Percentiles rank a stretch among this genome's conserved stretches.
These are phyloP conservation scores for Pollimyrus isidori DNA, from an alignment of 2,113 vertebrate genomes.

Conservation along the genomic window DNA sequence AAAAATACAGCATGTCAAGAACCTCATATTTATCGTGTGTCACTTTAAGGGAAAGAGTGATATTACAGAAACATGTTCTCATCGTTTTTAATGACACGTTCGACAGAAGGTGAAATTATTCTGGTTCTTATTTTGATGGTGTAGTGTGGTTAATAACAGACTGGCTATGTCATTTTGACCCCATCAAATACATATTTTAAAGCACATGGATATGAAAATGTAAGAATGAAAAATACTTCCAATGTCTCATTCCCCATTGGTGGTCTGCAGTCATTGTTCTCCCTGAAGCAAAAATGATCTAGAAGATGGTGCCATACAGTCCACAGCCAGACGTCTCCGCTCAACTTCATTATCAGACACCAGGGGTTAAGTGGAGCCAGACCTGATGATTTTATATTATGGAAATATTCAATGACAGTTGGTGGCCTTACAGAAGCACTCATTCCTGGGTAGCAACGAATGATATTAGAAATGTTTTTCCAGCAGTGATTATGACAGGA, in stretches of 20 bases:
- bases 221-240: neutral
- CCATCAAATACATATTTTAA: neutral
- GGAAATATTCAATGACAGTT: neutral
- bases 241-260: neutral
- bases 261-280: neutral
- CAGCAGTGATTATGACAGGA: neutral
- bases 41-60: neutral
- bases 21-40: neutral
- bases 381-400: neutral
- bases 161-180: constrained; percentile 1
- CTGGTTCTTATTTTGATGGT: neutral
- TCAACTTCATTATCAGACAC: neutral
- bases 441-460: neutral
- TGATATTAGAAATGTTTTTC: constrained; percentile 1
- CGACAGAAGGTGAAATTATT: neutral
- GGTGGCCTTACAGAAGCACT: neutral
- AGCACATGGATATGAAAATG: neutral
- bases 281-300: neutral
- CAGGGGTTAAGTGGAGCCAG: neutral
- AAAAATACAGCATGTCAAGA: neutral
- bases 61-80: neutral
- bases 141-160: neutral
- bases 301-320: neutral
- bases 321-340: neutral
- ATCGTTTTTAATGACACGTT: neutral